These are phyloP conservation scores for Xanthia togata DNA, from an alignment of 2,888 invertebrate species.

Conservation along the genomic window DNA sequence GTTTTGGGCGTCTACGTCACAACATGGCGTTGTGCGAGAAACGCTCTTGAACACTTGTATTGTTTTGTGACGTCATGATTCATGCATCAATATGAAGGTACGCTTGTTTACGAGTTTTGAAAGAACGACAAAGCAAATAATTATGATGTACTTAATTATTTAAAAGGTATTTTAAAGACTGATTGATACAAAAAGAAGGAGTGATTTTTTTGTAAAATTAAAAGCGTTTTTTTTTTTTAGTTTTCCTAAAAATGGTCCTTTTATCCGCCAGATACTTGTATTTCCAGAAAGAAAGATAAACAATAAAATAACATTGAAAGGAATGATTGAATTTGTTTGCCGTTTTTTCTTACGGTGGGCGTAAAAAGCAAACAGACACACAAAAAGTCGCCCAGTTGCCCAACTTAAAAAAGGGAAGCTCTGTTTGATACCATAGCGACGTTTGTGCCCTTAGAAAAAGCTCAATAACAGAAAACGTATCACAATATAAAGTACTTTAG, in stretches of 20 bases:
- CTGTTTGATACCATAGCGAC: not conserved
- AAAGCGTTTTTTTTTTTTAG: too few relatives aligned
- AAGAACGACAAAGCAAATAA: not conserved
- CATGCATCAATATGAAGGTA: not conserved
- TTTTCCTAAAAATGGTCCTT: not conserved
- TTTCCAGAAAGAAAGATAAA: not conserved
- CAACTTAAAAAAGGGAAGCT: not conserved
- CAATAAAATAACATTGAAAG: not conserved
- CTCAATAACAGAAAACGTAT: conserved; percentile 9
- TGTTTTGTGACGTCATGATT: conserved; percentile 8
- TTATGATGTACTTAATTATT: not conserved
- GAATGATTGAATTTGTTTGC: not conserved
- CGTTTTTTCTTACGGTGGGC: not conserved
- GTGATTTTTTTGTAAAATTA: too few relatives aligned
- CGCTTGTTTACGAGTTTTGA: not conserved
- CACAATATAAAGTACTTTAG: conserved; percentile 7
- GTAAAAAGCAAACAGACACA: not conserved
- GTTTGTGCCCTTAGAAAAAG: not conserved
- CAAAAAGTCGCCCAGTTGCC: not conserved
- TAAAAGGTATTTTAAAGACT: not conserved
- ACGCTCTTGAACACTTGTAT: not conserved
- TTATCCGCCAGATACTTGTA: too few relatives aligned
- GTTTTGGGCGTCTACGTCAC: conserved; percentile 9
- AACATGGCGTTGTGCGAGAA: conserved; percentile 6
- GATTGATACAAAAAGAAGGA: too few relatives aligned